These are phyloP conservation scores for Forpus xanthops DNA, from an alignment of 2,797 vertebrate genomes.

Conservation along the genomic window DNA sequence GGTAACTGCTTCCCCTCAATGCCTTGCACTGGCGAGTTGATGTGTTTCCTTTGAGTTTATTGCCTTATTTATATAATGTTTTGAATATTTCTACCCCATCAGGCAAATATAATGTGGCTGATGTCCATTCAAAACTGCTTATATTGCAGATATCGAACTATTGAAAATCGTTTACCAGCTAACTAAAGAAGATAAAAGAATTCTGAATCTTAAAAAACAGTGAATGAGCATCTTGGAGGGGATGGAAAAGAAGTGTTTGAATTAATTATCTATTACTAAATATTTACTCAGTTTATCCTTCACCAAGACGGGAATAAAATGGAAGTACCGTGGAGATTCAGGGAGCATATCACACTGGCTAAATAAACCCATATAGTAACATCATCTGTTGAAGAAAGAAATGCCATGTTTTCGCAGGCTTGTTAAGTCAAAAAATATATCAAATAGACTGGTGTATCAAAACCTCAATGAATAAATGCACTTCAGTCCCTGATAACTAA, in stretches of 20 bases:
- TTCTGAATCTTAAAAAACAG: background rate
- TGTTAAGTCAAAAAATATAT: background rate
- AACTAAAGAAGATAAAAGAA: background rate
- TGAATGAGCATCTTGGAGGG: background rate
- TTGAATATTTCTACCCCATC: background rate
- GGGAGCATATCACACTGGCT: background rate
- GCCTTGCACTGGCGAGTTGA: background rate
- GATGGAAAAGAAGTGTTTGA: background rate
- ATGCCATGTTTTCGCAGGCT: background rate
- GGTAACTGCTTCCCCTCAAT: background rate
- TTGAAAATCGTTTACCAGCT: background rate
- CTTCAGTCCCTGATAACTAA: background rate
- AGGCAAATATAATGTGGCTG: background rate
- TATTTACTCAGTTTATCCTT: slow-evolving; percentile 25
- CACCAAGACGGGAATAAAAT: background rate
- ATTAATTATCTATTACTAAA: slow-evolving; percentile 19
- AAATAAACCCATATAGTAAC: background rate
- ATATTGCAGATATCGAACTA: background rate
- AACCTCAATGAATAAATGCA: background rate
- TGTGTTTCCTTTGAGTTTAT: background rate
- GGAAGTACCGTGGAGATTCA: background rate
- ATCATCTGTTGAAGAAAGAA: background rate
- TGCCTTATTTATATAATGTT: background rate
- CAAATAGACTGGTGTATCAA: background rate
- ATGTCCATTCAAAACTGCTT: background rate